phyloP scores from a whole-genome alignment of 2,888 invertebrate species.

The Plagiodera versicolora region DNA sequence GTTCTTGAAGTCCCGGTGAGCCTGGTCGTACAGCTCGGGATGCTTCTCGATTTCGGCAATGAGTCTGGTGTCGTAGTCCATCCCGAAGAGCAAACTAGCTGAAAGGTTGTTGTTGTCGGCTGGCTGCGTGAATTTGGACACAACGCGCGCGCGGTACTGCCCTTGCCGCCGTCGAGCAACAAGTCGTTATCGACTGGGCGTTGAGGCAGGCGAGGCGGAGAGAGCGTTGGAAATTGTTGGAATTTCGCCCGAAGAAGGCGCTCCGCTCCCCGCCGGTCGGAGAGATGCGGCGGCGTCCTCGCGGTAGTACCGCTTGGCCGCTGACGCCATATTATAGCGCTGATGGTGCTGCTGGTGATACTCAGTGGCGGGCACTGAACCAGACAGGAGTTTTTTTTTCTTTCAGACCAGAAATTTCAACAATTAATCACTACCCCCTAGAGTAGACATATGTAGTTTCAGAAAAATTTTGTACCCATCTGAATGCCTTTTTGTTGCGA shows the following conservation, averaged over 20 bases:
- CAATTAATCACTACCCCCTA: too few relatives aligned
- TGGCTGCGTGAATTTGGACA: too few relatives aligned
- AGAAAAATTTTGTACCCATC: too few relatives aligned
- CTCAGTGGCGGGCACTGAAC: too few relatives aligned
- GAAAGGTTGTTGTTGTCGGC: too few relatives aligned
- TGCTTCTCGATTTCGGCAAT: slow-evolving; percentile 25
- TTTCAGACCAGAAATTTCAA: too few relatives aligned
- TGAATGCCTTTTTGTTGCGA: too few relatives aligned
- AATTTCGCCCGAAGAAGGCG: slow-evolving; percentile 1
- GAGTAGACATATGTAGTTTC: too few relatives aligned
- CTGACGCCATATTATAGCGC: slow-evolving; percentile 7
- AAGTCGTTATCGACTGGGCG: neutral
- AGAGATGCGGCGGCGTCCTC: neutral
- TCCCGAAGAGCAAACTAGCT: neutral
- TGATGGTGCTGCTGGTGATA: neutral
- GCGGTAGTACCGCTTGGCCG: slow-evolving; percentile 5
- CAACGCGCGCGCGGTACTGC: neutral
- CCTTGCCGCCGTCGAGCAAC: slow-evolving; percentile 9
- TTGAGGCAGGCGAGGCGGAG: slow-evolving; percentile 6
- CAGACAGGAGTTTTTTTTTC: too few relatives aligned
- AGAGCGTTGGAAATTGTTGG: slow-evolving; percentile 8
- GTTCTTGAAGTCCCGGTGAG: slow-evolving; percentile 29
- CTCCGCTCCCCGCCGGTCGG: neutral
- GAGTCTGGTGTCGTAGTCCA: slow-evolving; percentile 31
- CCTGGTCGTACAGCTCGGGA: slow-evolving; percentile 31